Base-by-base conservation (phyloP, 2,113 vertebrate genomes). In the Daboia siamensis region DNA sequence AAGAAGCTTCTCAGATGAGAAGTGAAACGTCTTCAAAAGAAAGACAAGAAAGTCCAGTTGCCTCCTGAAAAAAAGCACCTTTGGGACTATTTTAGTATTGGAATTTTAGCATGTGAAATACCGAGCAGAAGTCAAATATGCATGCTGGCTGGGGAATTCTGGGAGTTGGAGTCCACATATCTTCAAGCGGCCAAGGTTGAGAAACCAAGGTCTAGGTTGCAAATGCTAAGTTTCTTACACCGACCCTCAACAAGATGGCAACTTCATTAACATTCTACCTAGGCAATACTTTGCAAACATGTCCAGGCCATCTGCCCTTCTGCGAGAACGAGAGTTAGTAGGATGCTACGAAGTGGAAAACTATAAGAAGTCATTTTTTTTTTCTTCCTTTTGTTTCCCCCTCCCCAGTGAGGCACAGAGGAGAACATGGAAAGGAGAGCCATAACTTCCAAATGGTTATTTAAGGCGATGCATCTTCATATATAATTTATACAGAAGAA, bases 391-490 rank as follows among this genome's bases (percentile, higher is more conserved):
- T 52, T 8, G 24, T 26, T 3, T 11, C 23, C 85, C 24, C 23
- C 24, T 3, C 33, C 74, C 39, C 3, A 1, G 39, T 69, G 13
- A 86, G 46, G 91, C 92, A 91, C 23, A 23, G 57, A 90, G 17
- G 4, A 52, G 54, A 48, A 61, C 44, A 90, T 44, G 64, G 15
- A 24, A 85, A 26, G 17, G 26, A 74, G 92, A 88, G 93, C 85
- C 87, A 48, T 90, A 92, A 88, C 92, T 94, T 93, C 46, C 46
- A 94, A 96, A 92, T 74, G 90, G 93, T 89, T 88, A 95, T 95
- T 94, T 95, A 92, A 94, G 91, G 92, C 89, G 69, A 87, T 26
- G 88, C 33, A 92, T 52, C 1, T 44, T 96, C 88, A 93, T 96
- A 51, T 94, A 95, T 95, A 95, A 94, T 95, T 95, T 91, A 96